phyloP scores from a whole-genome alignment of 2,888 invertebrate genomes.

The Heliconius hortense region DNA sequence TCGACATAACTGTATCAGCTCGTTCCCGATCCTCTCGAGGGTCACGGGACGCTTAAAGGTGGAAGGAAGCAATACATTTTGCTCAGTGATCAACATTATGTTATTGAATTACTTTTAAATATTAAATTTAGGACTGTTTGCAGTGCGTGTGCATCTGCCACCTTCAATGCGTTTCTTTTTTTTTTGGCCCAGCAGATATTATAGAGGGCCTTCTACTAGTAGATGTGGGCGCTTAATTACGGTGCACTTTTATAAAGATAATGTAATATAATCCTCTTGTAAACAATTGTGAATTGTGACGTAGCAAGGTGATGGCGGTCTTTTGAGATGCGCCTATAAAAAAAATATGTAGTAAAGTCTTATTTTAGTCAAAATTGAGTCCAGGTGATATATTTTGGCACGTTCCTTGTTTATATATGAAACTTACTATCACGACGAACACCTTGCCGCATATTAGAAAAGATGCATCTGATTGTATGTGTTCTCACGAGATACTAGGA shows the following conservation, averaged over 20 bases:
- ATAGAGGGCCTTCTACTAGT: slow-evolving; percentile 54
- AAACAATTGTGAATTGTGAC: slow-evolving; percentile 72
- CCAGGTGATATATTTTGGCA: slow-evolving; percentile 68
- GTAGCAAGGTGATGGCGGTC: slow-evolving; percentile 64
- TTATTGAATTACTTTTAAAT: slow-evolving; percentile 81
- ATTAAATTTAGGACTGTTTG: slow-evolving; percentile 71
- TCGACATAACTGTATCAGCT: slow-evolving; percentile 76
- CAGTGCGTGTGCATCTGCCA: slow-evolving; percentile 75
- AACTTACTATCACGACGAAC: slow-evolving; percentile 32
- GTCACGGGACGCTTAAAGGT: slow-evolving; percentile 65
- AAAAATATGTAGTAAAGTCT: slow-evolving; percentile 62
- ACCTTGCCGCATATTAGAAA: slow-evolving; percentile 56
- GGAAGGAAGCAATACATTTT: slow-evolving; percentile 81
- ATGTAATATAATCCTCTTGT: slow-evolving; percentile 77
- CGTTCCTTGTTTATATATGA: slow-evolving; percentile 59
- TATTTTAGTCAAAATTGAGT: slow-evolving; percentile 59
- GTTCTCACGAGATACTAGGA: slow-evolving; percentile 45
- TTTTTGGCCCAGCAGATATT: slow-evolving; percentile 51
- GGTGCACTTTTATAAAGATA: slow-evolving; percentile 75
- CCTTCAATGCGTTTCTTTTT: slow-evolving; percentile 57
- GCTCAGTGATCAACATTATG: slow-evolving; percentile 75
- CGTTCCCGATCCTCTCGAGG: slow-evolving; percentile 58
- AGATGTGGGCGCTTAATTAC: slow-evolving; percentile 80
- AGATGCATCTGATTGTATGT: slow-evolving; percentile 26
- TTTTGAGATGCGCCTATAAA: slow-evolving; percentile 55